Percentiles rank a stretch among this genome's conserved stretches.
Evolutionary conservation across 2,797 vertebrate genomes (phyloP).

Genomic region (Coccyzus lansbergi): DNA sequence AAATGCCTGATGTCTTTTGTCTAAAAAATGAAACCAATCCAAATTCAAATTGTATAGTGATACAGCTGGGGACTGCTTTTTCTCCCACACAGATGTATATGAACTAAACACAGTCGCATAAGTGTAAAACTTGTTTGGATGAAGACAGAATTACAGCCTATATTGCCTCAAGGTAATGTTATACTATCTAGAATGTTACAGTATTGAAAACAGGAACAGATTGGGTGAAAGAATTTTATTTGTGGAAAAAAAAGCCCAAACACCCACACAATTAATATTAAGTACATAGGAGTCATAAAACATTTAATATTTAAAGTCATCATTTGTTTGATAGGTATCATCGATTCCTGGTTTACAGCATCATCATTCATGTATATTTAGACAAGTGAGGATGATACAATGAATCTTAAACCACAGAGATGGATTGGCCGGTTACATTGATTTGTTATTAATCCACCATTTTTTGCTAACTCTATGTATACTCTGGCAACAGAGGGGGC

Average conservation of each 20-base stretch:
- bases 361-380: not conserved
- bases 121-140: not conserved
- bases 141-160: not conserved
- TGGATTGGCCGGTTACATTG: not conserved
- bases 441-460: not conserved
- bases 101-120: not conserved
- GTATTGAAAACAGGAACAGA: not conserved
- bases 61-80: not conserved
- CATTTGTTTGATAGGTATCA: accelerated
- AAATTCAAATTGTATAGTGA: not conserved
- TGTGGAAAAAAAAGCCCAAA: accelerated
- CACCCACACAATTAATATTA: not conserved
- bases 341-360: not conserved
- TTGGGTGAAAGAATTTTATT: not conserved
- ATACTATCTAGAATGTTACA: not conserved
- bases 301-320: not conserved
- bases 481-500: not conserved
- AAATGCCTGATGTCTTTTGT: not conserved
- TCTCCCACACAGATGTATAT: not conserved
- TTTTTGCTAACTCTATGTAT: not conserved
- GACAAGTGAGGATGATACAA: not conserved
- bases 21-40: not conserved
- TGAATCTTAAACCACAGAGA: not conserved
- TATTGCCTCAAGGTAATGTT: not conserved
- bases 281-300: not conserved